Evolutionary conservation across 2,888 invertebrate genomes (phyloP).

Genomic region (Heteromurus nitidus): DNA sequence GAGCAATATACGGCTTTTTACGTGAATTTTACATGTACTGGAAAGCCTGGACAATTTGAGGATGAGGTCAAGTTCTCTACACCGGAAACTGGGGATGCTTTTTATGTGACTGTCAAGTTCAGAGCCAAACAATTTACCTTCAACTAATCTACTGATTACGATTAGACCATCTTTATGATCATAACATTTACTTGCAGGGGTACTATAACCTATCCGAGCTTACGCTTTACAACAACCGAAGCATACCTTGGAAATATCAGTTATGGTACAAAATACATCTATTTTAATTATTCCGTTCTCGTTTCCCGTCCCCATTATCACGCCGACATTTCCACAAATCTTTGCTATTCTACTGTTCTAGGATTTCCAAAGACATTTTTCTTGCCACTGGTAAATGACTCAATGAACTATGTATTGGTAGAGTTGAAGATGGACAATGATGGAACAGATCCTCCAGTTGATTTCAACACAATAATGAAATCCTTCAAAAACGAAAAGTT

Average conservation of each 20-base stretch:
- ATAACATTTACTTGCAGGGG: constrained; percentile 41
- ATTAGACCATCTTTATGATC: no score
- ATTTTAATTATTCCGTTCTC: no score
- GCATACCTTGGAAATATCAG: constrained; percentile 60
- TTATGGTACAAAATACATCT: constrained; percentile 50
- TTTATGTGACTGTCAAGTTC: constrained; percentile 59
- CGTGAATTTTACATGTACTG: constrained; percentile 53
- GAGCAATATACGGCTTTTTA: constrained; percentile 67
- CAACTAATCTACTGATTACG: no score
- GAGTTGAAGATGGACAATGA: constrained; percentile 57
- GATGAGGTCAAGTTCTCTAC: constrained; percentile 63
- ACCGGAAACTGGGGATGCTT: constrained; percentile 34
- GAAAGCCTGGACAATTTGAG: constrained; percentile 54
- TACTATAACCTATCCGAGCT: constrained; percentile 48
- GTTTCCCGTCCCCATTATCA: no score
- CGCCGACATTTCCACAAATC: neutral
- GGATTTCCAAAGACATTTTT: constrained; percentile 60
- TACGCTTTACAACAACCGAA: constrained; percentile 46
- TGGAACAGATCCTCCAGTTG: constrained; percentile 60
- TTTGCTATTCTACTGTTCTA: constrained; percentile 9
- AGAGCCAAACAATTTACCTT: no score
- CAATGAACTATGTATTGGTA: constrained; percentile 55
- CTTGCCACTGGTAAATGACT: constrained; percentile 65
- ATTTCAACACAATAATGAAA: constrained; percentile 45
- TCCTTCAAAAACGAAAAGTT: constrained; percentile 42